Evolutionary conservation across 2,888 invertebrate species (phyloP).

Genomic region (Microctonus hyperodae): DNA sequence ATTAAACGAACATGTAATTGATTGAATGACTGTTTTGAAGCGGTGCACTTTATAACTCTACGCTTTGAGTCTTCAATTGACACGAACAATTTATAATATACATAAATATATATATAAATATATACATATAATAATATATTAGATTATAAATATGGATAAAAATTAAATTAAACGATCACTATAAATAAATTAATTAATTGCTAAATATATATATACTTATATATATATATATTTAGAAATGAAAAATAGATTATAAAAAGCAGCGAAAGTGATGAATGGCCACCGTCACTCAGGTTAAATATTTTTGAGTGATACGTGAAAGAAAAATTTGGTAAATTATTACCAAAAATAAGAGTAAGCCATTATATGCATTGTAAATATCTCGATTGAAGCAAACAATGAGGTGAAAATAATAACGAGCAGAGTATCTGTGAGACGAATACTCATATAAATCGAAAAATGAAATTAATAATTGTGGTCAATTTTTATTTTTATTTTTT

Average conservation of each 20-base stretch:
- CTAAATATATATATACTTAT: no score
- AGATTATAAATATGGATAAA: slow-evolving; percentile 31
- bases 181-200: no score
- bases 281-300: neutral
- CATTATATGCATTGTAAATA: slow-evolving; percentile 24
- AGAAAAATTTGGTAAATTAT: neutral
- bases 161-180: slow-evolving; percentile 23
- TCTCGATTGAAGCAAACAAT: slow-evolving; percentile 21
- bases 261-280: slow-evolving; percentile 7
- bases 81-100: neutral
- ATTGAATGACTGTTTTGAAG: neutral
- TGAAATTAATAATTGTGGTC: slow-evolving; percentile 40
- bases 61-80: neutral
- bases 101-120: neutral
- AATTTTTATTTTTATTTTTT: slow-evolving; percentile 24
- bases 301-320: neutral
- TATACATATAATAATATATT: neutral
- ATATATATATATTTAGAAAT: slow-evolving; percentile 10
- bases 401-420: slow-evolving; percentile 22
- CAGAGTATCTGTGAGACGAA: slow-evolving; percentile 44
- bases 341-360: neutral
- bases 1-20: neutral
- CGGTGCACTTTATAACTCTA: neutral
- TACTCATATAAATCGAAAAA: slow-evolving; percentile 32
- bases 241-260: slow-evolving; percentile 20